phyloP scores from a whole-genome alignment of 2,113 vertebrate genomes.

The Plecturocebus donacophilus region DNA sequence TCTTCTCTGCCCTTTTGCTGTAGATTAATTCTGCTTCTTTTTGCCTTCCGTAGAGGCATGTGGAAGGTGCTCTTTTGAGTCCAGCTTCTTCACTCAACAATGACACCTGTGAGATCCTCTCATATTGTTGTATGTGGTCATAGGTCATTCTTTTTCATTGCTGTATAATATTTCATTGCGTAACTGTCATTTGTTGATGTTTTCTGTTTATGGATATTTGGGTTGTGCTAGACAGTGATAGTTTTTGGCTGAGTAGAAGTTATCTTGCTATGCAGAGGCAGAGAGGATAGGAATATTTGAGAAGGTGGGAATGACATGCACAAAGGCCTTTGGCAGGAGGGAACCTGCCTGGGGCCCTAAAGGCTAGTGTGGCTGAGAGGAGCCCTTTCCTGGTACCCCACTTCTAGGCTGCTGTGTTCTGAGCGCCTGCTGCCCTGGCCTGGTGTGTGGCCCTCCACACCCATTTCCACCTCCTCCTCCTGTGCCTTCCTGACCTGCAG shows the following conservation, averaged over 20 bases:
- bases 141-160: background rate
- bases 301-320: background rate
- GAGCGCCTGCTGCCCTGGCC: background rate
- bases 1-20: background rate
- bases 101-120: background rate
- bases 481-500: background rate
- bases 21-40: background rate
- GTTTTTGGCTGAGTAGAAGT: background rate
- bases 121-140: accelerated
- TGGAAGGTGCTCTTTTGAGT: background rate
- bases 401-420: accelerated
- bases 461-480: no score
- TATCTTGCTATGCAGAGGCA: background rate
- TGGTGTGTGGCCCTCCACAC: accelerated
- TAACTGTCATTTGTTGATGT: background rate
- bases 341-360: background rate
- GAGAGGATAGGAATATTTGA: background rate
- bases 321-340: background rate
- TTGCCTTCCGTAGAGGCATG: background rate
- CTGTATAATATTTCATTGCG: background rate
- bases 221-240: background rate
- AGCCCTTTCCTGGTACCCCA: background rate
- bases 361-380: background rate
- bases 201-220: background rate
- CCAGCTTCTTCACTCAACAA: background rate